Base-by-base conservation (phyloP, 2,113 vertebrate genomes). In the Hemicordylus capensis region DNA sequence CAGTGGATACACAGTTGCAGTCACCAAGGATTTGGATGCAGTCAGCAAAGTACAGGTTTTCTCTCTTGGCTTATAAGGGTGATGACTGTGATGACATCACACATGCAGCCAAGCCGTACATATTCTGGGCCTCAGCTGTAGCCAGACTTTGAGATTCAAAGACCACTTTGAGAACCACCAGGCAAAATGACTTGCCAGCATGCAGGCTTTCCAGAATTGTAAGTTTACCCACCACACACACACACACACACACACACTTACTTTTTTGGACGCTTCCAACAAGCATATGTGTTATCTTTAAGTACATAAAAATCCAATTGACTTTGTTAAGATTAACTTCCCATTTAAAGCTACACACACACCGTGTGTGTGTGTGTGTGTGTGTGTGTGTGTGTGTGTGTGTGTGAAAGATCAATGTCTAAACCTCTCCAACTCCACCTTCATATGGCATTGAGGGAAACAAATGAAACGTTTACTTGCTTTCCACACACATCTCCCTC, bases 271-370 rank as follows among this genome's bases (percentile, higher is more conserved):
- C n/a, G n/a, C n/a, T n/a, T n/a, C n/a, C n/a, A n/a, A 46, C 42
- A 72, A 46, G 39, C 39, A 69, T 26, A 64, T 44, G 34, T 9
- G 46, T 82, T 61, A 81, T 17, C 66, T 42, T 31, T 56, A 84
- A 85, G 6, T 28, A 70, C 83, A 85, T 78, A 85, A 69, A 84
- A 85, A 85, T 85, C 51, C 63, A 85, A 77, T 56, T 46, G 24
- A 82, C 81, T 84, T 85, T 77, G 85, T 22, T 22, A 67, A 2
- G 54, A 66, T 34, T 82, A 37, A 19, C 48, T 20, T n/a, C n/a
- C 85, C 20, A 48, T 59, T 81, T 63, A 63, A 84, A 80, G 12
- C 2, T 39, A 80, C 66, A 15, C 34, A 80, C 37, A 84, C n/a
- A 1, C 7, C 58, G 3, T 46, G 11, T 64, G 11, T 66, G 8